Evolutionary conservation across 2,797 vertebrate species (phyloP), one percentile per base, ranked within the genome.

Genomic region (Zenarchopterus dispar): DNA sequence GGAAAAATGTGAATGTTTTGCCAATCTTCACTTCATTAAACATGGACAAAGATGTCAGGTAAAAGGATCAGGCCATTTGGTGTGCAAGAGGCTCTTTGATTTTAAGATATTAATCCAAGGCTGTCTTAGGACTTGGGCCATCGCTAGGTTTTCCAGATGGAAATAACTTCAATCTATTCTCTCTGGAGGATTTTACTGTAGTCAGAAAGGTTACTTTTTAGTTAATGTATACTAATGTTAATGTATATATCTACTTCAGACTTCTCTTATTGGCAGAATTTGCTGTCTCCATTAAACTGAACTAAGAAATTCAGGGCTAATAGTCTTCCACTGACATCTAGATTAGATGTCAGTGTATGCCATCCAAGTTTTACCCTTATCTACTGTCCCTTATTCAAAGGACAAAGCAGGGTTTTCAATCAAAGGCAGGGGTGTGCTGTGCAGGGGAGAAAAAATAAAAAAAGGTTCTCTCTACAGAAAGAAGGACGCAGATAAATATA

Each of bases 401-500:
- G 77, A 86, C 80, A 75, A 84, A 83, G 67, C 55, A 68, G 62
- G 56, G 64, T 73, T 80, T 62, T 72, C 57, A 66, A 52, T 62
- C 22, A 53, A 68, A 73, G 53, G 41, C 66, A 58, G 62, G 39
- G 58, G n/a, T 44, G 55, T 53, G 80, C 39, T 28, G 64, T 44
- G 51, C 8, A 67, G 36, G 51, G 55, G 58, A 62, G 58, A 77
- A 83, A 62, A 46, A 41, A 60, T 60, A 55, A 80, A 84, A 65
- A 47, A 33, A 10, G 10, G 51, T 64, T 78, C 56, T 61, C 70
- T 77, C 70, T 77, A 28, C 9, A 31, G 46, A 56, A 57, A 61
- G 70, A 83, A 87, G 82, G 82, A 89, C 82, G 50, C 24, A 61
- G 77, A 84, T 90, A 89, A 89, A 92, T 88, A 91, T 91, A 91